A percentile compares a stretch with the other conserved stretches of the same genome.
Evolutionary conservation across 1,140 invertebrate species (phyloP).

Genomic region (Platorchestia sp.): DNA sequence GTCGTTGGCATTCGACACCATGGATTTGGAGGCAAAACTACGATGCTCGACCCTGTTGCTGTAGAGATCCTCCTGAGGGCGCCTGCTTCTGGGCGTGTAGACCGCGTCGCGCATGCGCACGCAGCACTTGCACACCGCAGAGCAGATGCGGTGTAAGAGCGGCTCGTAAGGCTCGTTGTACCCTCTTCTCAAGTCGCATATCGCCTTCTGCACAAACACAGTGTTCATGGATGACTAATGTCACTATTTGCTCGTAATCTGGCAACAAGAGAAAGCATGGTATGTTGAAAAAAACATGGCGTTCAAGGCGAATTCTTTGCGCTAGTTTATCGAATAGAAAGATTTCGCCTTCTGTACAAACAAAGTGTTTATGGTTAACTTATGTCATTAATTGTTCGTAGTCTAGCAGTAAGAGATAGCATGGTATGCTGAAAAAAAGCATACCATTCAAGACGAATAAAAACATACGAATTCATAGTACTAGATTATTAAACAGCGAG

Average conservation of each 20-base stretch:
- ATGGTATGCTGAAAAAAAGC: too few relatives aligned
- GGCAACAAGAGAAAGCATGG: too few relatives aligned
- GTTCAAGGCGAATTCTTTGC: too few relatives aligned
- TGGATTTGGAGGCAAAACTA: not conserved
- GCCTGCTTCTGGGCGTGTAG: not conserved
- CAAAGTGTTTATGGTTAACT: too few relatives aligned
- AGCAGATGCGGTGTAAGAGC: not conserved
- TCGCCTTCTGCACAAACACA: not conserved
- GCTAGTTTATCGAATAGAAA: too few relatives aligned
- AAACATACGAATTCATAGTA: too few relatives aligned
- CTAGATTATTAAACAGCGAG: too few relatives aligned
- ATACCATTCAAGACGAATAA: too few relatives aligned
- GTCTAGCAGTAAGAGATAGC: too few relatives aligned
- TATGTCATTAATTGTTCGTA: too few relatives aligned
- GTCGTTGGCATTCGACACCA: not conserved
- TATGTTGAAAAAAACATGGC: not conserved
- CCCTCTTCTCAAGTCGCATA: not conserved
- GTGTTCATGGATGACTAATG: not conserved
- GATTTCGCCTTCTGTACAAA: too few relatives aligned
- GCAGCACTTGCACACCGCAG: not conserved
- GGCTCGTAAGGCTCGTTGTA: slow-evolving; percentile 2
- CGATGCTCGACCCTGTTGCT: not conserved
- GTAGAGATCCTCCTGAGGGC: not conserved
- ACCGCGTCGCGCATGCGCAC: not conserved
- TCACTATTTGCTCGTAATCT: not conserved